These are phyloP conservation scores for Nemopilema nomurai DNA, from an alignment of 30 jellyfish, hydroid and myxozoan genomes.

Conservation along the genomic window DNA sequence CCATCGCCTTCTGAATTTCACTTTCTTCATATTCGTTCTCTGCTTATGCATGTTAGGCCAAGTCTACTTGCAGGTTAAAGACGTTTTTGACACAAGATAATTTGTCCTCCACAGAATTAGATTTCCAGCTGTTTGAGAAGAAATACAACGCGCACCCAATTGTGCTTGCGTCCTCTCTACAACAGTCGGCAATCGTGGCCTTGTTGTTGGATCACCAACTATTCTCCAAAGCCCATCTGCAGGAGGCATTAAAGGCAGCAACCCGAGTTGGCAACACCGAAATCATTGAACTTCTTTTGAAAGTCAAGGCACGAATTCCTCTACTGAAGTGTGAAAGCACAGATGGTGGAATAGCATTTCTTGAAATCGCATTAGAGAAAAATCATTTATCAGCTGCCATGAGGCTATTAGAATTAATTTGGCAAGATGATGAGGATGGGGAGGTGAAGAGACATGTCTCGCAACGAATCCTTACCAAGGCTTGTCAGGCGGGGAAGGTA, in stretches of 20 bases:
- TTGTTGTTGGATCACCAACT: conserved; percentile 40
- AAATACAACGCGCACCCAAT: conserved; percentile 42
- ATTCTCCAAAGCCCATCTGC: background rate
- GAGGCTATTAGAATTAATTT: conserved; percentile 4
- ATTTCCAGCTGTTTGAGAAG: conserved; percentile 16
- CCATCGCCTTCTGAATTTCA: too few species aligned
- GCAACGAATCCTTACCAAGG: conserved; percentile 46
- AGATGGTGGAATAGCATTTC: background rate
- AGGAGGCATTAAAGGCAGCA: conserved; percentile 55
- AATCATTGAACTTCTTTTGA: conserved; percentile 14
- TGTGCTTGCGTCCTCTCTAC: conserved; percentile 33
- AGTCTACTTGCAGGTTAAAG: too few species aligned
- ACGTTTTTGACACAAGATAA: too few species aligned
- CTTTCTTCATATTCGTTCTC: too few species aligned
- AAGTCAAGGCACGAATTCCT: background rate
- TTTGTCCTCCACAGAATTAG: conserved; percentile 35
- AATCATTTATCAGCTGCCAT: conserved; percentile 9
- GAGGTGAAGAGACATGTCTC: conserved; percentile 2
- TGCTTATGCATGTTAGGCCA: too few species aligned
- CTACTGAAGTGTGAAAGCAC: background rate
- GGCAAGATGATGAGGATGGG: conserved; percentile 15
- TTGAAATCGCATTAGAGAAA: conserved; percentile 49
- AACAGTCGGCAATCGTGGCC: conserved; percentile 44
- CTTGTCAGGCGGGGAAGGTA: conserved; percentile 43
- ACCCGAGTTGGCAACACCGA: conserved; percentile 14